Percentiles rank a stretch among this genome's conserved stretches.
Conservation (phyloP, 2,113 vertebrate genomes). For the Setophaga petechia region DNA sequence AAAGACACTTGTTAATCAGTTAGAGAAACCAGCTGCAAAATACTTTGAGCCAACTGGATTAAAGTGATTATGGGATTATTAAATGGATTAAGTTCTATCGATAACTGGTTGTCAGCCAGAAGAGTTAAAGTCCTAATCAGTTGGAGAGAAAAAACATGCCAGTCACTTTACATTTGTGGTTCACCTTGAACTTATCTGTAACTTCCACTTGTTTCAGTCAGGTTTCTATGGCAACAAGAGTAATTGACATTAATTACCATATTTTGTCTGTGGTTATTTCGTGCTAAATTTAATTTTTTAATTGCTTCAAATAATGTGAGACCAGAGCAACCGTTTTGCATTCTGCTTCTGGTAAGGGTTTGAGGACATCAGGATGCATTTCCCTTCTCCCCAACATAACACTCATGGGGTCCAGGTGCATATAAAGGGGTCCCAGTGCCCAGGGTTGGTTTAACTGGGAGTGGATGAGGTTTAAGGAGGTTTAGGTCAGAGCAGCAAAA, state of each 20-base stretch:
- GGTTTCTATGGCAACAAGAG: slow-evolving; percentile 65
- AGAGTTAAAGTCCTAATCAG: slow-evolving; percentile 41
- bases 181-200: slow-evolving; percentile 68
- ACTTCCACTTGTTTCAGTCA: slow-evolving; percentile 59
- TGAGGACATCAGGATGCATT: not conserved
- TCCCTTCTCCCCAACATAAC: rapidly evolving
- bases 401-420: rapidly evolving
- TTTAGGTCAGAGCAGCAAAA: not conserved
- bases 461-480: not conserved
- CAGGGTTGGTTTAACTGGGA: not conserved
- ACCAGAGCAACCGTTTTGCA: not conserved
- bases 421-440: not conserved
- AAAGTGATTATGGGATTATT: slow-evolving; percentile 67
- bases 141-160: slow-evolving; percentile 22
- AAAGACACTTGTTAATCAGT: slow-evolving; percentile 54
- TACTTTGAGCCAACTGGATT: slow-evolving; percentile 57
- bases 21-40: slow-evolving; percentile 25
- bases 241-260: slow-evolving; percentile 72
- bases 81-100: slow-evolving; percentile 61
- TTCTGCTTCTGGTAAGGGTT: not conserved
- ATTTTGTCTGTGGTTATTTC: slow-evolving; percentile 44
- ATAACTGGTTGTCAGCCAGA: slow-evolving; percentile 56
- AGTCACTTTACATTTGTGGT: slow-evolving; percentile 14
- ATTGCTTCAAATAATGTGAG: slow-evolving; percentile 41
- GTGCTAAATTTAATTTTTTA: slow-evolving; percentile 63